Percentiles rank a stretch among this genome's conserved stretches.
phyloP scores from a whole-genome alignment of 2,797 vertebrate species.

The Pangasius larnaudii region DNA sequence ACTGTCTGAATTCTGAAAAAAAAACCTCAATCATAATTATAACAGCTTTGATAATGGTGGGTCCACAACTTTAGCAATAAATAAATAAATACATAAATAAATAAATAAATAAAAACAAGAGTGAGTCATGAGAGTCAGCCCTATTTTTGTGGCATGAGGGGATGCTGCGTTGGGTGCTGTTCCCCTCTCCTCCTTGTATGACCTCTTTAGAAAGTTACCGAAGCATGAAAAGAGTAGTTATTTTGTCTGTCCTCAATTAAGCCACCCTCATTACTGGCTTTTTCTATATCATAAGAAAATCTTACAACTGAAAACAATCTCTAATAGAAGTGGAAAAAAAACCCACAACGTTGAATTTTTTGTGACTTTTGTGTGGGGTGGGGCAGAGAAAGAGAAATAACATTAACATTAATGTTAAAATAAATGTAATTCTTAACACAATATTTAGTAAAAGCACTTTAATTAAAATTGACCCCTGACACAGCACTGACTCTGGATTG shows the following conservation, averaged over 20 bases:
- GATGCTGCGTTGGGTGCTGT: neutral
- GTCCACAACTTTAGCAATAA: neutral
- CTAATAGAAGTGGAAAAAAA: neutral
- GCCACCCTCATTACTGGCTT: neutral
- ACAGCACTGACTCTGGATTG: neutral
- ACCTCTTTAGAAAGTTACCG: slow-evolving; percentile 32
- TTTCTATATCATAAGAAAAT: neutral
- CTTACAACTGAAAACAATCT: neutral
- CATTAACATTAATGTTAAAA: neutral
- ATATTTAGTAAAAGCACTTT: neutral
- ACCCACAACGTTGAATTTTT: neutral
- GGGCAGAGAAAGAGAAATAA: neutral
- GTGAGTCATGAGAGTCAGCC: neutral
- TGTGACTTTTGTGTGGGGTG: neutral
- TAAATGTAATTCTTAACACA: neutral
- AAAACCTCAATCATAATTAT: neutral
- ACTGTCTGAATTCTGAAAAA: neutral
- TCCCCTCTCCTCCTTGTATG: neutral
- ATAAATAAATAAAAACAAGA: neutral
- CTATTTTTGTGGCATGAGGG: neutral
- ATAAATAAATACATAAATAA: neutral
- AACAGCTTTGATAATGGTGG: neutral
- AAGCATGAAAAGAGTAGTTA: slow-evolving; percentile 30
- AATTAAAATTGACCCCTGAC: neutral
- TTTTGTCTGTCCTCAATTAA: slow-evolving; percentile 32